phyloP scores from a whole-genome alignment of 2,888 invertebrate genomes.

The Leucophenga maculata region DNA sequence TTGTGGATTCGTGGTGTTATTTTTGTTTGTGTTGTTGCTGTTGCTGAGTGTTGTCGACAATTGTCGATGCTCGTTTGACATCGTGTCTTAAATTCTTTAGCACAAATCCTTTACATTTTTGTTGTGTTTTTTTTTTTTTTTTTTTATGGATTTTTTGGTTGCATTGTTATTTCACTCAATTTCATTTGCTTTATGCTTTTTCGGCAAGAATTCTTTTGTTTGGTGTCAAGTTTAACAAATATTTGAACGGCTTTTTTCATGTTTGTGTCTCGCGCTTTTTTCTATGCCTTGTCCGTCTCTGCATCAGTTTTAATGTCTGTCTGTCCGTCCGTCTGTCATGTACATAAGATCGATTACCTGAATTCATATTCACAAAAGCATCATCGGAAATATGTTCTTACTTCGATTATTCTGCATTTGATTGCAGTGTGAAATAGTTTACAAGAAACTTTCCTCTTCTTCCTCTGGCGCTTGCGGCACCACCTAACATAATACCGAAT shows the following conservation, averaged over 20 bases:
- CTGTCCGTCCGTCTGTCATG: background rate
- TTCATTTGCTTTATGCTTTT: conserved; percentile 51
- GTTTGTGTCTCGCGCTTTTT: conserved; percentile 49
- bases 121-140: conserved; percentile 25
- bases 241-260: conserved; percentile 54
- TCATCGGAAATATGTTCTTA: background rate
- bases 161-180: conserved; percentile 56
- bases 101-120: conserved; percentile 26
- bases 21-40: no score
- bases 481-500: no score
- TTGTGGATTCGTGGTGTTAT: conserved; percentile 47
- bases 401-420: background rate
- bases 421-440: background rate
- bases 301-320: background rate
- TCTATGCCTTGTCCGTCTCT: background rate
- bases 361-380: background rate
- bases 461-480: no score
- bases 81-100: conserved; percentile 43
- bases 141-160: conserved; percentile 32
- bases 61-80: conserved; percentile 53
- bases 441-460: no score
- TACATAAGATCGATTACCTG: conserved; percentile 23
- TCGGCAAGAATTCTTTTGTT: conserved; percentile 68
- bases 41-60: conserved; percentile 45
- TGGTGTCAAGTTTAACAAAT: conserved; percentile 70